Evolutionary conservation across 64 coral and sea anemone species (phyloP).

Genomic region (Dendrophyllia cribrosa): DNA sequence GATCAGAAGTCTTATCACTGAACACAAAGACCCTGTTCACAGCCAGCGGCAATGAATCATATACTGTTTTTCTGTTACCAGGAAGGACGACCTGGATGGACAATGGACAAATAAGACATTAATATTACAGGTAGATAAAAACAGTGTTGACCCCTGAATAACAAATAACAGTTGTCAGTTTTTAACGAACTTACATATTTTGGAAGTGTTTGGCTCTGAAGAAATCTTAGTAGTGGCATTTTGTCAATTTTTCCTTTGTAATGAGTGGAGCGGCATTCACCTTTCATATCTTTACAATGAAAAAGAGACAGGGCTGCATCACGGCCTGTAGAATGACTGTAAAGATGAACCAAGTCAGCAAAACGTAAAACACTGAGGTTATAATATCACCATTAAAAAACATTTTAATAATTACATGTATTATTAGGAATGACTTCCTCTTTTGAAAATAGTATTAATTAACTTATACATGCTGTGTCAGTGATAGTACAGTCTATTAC

Average conservation of each 20-base stretch:
- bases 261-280: not conserved
- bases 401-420: too few relatives aligned
- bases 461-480: too few relatives aligned
- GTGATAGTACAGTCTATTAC: too few relatives aligned
- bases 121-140: not conserved
- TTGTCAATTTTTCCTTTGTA: conserved; percentile 24
- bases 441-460: too few relatives aligned
- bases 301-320: conserved; percentile 6
- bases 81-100: conserved; percentile 24
- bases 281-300: conserved; percentile 19
- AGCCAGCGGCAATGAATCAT: conserved; percentile 1
- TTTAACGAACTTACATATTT: conserved; percentile 40
- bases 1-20: conserved; percentile 7
- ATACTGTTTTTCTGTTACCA: conserved; percentile 27
- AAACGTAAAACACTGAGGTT: too few relatives aligned
- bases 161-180: not conserved
- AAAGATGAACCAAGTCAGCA: not conserved
- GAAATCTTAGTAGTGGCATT: conserved; percentile 4
- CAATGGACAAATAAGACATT: not conserved
- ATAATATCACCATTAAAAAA: too few relatives aligned
- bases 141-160: too few relatives aligned
- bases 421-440: too few relatives aligned
- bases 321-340: not conserved
- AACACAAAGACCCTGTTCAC: conserved; percentile 44
- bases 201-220: conserved; percentile 39